Evolutionary conservation across 2,797 vertebrate genomes (phyloP).

Genomic region (Yasuhikotakia modesta): DNA sequence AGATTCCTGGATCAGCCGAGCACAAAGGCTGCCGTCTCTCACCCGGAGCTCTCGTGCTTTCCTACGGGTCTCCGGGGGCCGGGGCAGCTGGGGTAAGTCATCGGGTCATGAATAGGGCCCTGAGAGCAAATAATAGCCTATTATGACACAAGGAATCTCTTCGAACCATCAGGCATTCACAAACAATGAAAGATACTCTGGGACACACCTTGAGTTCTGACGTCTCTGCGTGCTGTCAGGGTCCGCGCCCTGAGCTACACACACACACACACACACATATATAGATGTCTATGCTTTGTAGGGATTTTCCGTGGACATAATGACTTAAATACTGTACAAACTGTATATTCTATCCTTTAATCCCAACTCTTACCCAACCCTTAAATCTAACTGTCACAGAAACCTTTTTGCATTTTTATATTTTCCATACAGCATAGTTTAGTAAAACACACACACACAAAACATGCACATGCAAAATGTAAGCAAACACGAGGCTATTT

Average conservation of each 20-base stretch:
- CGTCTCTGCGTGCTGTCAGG: constrained; percentile 51
- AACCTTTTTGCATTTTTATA: too few relatives aligned
- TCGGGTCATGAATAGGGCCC: constrained; percentile 71
- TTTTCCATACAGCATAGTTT: too few relatives aligned
- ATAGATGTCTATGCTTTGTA: too few relatives aligned
- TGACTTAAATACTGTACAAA: too few relatives aligned
- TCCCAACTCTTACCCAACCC: too few relatives aligned
- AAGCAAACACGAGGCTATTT: constrained; percentile 7
- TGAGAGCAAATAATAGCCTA: constrained; percentile 73
- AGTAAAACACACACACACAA: too few relatives aligned
- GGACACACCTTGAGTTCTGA: constrained; percentile 65
- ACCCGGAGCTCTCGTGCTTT: constrained; percentile 57
- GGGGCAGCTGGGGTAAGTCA: constrained; percentile 58
- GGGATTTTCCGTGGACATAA: too few relatives aligned
- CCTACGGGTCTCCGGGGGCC: constrained; percentile 67
- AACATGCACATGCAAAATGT: too few relatives aligned
- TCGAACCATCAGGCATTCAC: constrained; percentile 70
- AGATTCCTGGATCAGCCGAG: constrained; percentile 23
- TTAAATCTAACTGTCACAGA: too few relatives aligned
- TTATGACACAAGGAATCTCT: constrained; percentile 74
- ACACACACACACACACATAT: background rate
- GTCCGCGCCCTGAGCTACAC: constrained; percentile 53
- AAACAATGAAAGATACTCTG: constrained; percentile 74
- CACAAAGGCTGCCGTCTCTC: constrained; percentile 65
- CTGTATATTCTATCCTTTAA: too few relatives aligned